Evolutionary conservation across 2,888 invertebrate genomes (phyloP), one percentile per base, ranked within the genome.

Genomic region (Deroplatys truncata): DNA sequence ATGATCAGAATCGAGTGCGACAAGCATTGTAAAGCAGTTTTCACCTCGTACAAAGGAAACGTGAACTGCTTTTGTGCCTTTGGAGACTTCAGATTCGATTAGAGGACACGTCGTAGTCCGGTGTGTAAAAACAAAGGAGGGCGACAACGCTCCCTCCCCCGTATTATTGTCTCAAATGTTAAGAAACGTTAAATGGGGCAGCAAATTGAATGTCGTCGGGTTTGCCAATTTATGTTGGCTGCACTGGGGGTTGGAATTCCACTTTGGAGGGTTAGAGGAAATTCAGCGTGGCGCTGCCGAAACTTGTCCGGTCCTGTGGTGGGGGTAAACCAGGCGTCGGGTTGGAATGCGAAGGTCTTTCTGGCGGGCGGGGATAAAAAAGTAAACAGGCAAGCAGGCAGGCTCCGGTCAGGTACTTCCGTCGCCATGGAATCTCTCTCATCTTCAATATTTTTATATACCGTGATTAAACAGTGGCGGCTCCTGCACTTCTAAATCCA

Each of bases 301-400:
- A 72, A 72, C 56, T 72, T 72, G 56, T 72, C 56, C 25, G 25
- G 56, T 43, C 10, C 13, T 25, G 56, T 20, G 56, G 20, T 72
- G 31, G 87, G 87, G 82, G 25, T 28, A 35, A 43, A 20, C 15
- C 35, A 83, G 87, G 87, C 87, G 87, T 87, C 87, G 31, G 28
- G 87, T 28, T 82, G 87, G 87, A 87, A 87, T 87, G 87, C 82
- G 87, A 87, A 87, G 87, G 87, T 87, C 87, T 87, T 82, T 87
- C 86, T 16, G 28, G 29, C 5, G 20, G 86, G 86, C 29, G n/a
- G 83, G 28, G 31, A 31, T 28, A 29, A 83, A 87, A 87, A 87
- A 35, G 87, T 82, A 87, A 87, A 87, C 15, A 87, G 56, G 43
- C 43, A 7, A 0, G 5, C n/a, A n/a, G n/a, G n/a, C n/a, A n/a